phyloP scores from a whole-genome alignment of 2,888 invertebrate species.

The Tenthredo mesomela region DNA sequence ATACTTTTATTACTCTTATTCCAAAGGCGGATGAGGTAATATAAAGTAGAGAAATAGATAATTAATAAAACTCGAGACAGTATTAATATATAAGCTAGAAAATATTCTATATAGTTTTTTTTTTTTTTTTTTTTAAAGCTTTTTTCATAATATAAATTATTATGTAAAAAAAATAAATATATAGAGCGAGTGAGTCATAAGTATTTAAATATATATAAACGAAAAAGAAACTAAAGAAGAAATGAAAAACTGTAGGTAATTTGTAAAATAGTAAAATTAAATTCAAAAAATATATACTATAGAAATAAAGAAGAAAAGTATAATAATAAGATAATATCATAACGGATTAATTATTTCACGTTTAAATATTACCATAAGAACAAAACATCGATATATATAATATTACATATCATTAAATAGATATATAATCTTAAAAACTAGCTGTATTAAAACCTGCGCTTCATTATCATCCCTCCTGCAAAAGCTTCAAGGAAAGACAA shows the following conservation, averaged over 20 bases:
- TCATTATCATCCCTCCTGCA: constrained; percentile 76
- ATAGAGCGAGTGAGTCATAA: constrained; percentile 60
- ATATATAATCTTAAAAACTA: constrained; percentile 75
- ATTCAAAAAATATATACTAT: constrained; percentile 61
- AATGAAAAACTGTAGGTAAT: not conserved
- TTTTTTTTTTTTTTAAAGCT: not conserved
- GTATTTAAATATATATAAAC: not conserved
- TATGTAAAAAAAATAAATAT: constrained; percentile 66
- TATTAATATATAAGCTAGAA: not conserved
- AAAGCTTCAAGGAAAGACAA: constrained; percentile 77
- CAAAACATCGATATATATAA: constrained; percentile 68
- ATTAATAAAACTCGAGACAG: constrained; percentile 23
- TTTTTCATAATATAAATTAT: constrained; percentile 64
- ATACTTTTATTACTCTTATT: not conserved
- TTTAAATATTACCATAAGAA: constrained; percentile 65
- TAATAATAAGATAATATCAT: constrained; percentile 63
- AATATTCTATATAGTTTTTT: not conserved
- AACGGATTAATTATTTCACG: constrained; percentile 67
- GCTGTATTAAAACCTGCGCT: constrained; percentile 77
- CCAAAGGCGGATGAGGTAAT: not conserved
- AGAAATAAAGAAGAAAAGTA: constrained; percentile 65
- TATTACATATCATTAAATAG: constrained; percentile 70
- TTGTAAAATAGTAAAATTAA: not conserved
- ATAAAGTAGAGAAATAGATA: constrained; percentile 2
- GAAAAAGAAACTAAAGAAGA: not conserved